Conservation (phyloP, 2,888 invertebrate genomes). For the Tenthredo scrophulariae region DNA sequence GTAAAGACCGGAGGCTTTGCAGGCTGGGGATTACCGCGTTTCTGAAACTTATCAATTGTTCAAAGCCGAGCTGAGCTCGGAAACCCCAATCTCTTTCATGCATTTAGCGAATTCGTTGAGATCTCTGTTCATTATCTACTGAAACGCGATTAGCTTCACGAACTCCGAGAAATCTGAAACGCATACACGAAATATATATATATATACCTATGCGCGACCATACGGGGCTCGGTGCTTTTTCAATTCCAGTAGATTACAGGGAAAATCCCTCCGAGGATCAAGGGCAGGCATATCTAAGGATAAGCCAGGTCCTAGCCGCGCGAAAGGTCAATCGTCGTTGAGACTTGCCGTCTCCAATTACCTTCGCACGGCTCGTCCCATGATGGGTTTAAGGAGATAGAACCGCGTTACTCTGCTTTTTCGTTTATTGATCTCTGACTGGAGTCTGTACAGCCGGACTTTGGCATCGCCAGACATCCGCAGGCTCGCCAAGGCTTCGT, state of each 20-base stretch:
- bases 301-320: not conserved
- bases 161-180: not conserved
- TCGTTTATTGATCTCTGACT: constrained; percentile 33
- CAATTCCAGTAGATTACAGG: not conserved
- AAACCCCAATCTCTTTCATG: not conserved
- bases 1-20: not conserved
- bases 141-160: not conserved
- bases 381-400: constrained; percentile 17
- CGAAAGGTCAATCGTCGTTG: constrained; percentile 21
- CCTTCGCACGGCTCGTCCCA: constrained; percentile 14
- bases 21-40: not conserved
- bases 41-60: not conserved
- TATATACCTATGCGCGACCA: not conserved
- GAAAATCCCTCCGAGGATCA: not conserved
- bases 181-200: not conserved
- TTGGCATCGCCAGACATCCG: constrained; percentile 13
- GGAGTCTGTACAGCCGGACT: not conserved
- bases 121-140: not conserved
- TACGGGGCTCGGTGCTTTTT: not conserved
- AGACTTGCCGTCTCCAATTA: constrained; percentile 18
- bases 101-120: not conserved
- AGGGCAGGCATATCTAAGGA: not conserved
- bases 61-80: not conserved
- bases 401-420: not conserved
- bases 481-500: constrained; percentile 22